A percentile compares a stretch with the other conserved stretches of the same genome.
Conservation (phyloP, 2,113 vertebrate species). For the Salvelinus alpinus region DNA sequence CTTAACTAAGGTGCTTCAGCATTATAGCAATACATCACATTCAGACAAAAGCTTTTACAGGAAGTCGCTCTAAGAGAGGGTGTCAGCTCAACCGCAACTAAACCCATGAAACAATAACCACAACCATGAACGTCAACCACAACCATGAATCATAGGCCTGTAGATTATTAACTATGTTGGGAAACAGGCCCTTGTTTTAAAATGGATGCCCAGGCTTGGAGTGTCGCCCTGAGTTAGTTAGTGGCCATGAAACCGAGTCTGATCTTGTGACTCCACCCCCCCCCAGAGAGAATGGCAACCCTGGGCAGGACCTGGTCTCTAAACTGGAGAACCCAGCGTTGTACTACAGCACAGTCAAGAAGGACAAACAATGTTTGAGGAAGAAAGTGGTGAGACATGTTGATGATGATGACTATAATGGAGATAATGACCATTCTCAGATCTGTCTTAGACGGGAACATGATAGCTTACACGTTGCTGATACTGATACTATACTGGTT, state of each 20-base stretch:
- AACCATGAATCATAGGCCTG: slow-evolving; percentile 51
- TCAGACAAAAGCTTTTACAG: slow-evolving; percentile 3
- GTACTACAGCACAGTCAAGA: slow-evolving; percentile 87
- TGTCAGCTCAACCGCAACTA: slow-evolving; percentile 55
- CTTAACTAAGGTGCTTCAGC: slow-evolving; percentile 65
- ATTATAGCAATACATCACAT: slow-evolving; percentile 39
- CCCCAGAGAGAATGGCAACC: slow-evolving; percentile 86
- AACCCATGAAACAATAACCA: slow-evolving; percentile 65
- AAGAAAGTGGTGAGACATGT: slow-evolving; percentile 89
- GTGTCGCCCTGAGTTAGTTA: slow-evolving; percentile 64
- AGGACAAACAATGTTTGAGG: slow-evolving; percentile 87
- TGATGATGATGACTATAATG: slow-evolving; percentile 56
- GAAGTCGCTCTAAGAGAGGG: slow-evolving; percentile 36
- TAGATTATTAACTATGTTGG: slow-evolving; percentile 59
- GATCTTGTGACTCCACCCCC: slow-evolving; percentile 78
- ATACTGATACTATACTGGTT: background rate
- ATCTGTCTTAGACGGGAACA: background rate
- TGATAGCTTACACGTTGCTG: background rate
- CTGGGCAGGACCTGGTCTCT: slow-evolving; percentile 83
- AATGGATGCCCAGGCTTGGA: slow-evolving; percentile 75
- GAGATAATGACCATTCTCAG: slow-evolving; percentile 55
- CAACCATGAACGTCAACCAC: slow-evolving; percentile 50
- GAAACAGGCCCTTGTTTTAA: slow-evolving; percentile 66
- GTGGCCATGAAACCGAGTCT: slow-evolving; percentile 70
- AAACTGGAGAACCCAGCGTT: slow-evolving; percentile 84